Percentiles rank a stretch among this genome's conserved stretches.
Evolutionary conservation across 2,888 invertebrate genomes (phyloP).

Genomic region (Dryobota labecula): DNA sequence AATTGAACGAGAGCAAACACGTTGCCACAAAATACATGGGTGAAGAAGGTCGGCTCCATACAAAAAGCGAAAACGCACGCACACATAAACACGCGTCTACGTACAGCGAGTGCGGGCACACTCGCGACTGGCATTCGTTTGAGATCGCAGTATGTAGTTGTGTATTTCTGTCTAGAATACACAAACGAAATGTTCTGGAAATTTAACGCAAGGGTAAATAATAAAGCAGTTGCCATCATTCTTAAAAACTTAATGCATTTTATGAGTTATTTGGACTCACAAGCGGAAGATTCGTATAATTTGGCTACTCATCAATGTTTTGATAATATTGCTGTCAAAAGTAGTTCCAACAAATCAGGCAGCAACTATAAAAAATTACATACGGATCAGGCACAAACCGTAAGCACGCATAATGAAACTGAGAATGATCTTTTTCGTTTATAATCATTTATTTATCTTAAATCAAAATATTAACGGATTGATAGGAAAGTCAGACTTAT

Average conservation of each 20-base stretch:
- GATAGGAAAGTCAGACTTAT: no score
- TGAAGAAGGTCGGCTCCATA: constrained; percentile 12
- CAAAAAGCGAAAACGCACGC: neutral
- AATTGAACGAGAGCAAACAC: constrained; percentile 63
- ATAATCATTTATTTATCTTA: no score
- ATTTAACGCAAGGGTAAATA: no score
- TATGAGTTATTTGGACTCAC: neutral
- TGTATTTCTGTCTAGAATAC: no score
- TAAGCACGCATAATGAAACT: no score
- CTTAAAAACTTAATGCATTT: neutral
- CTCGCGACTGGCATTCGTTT: no score
- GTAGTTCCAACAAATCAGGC: neutral
- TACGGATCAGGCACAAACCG: neutral
- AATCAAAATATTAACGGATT: neutral
- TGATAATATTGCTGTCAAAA: neutral
- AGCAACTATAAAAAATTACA: neutral
- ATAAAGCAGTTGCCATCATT: neutral
- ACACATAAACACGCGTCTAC: neutral
- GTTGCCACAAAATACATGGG: neutral
- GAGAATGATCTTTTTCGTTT: no score
- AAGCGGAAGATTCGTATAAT: neutral
- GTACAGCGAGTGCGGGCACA: neutral
- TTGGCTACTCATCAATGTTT: neutral
- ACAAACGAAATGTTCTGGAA: no score
- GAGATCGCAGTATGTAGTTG: no score